phyloP scores from a whole-genome alignment of 1,140 invertebrate genomes.

The Coboldia fuscipes region DNA sequence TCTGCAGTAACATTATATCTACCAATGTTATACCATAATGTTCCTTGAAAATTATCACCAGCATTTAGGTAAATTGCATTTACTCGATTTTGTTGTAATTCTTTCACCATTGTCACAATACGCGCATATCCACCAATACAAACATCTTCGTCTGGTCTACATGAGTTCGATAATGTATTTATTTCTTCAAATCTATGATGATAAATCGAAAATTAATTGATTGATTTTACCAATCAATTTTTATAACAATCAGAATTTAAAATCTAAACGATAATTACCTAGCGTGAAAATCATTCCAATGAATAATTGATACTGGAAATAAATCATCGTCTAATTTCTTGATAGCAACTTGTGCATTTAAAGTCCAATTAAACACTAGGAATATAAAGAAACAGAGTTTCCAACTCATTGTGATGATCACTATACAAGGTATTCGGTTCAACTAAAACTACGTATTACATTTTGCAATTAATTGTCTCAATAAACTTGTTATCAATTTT shows the following conservation, averaged over 20 bases:
- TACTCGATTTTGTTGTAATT: slow-evolving; percentile 25
- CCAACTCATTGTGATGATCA: too few relatives aligned
- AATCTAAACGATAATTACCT: slow-evolving; percentile 25
- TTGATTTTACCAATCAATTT: too few relatives aligned
- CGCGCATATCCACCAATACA: slow-evolving; percentile 60
- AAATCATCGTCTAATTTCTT: slow-evolving; percentile 11
- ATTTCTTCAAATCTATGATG: slow-evolving; percentile 42
- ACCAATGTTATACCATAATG: slow-evolving; percentile 60
- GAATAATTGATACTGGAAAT: slow-evolving; percentile 48
- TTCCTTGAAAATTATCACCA: slow-evolving; percentile 72
- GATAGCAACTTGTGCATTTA: background rate
- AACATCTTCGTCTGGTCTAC: slow-evolving; percentile 19
- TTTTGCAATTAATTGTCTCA: too few relatives aligned
- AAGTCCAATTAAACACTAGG: too few relatives aligned
- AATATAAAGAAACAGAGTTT: too few relatives aligned
- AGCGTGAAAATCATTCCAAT: slow-evolving; percentile 66
- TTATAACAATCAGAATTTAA: slow-evolving; percentile 1
- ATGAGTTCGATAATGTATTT: slow-evolving; percentile 32
- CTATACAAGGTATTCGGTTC: too few relatives aligned
- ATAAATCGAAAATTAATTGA: too few relatives aligned
- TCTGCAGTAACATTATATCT: slow-evolving; percentile 49
- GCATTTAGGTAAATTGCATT: slow-evolving; percentile 56
- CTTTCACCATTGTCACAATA: slow-evolving; percentile 29
- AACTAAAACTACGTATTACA: too few relatives aligned
- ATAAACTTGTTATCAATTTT: too few relatives aligned